Evolutionary conservation across 2,797 vertebrate genomes (phyloP), one percentile per base, ranked within the genome.

Genomic region (Chromobotia macracanthus): DNA sequence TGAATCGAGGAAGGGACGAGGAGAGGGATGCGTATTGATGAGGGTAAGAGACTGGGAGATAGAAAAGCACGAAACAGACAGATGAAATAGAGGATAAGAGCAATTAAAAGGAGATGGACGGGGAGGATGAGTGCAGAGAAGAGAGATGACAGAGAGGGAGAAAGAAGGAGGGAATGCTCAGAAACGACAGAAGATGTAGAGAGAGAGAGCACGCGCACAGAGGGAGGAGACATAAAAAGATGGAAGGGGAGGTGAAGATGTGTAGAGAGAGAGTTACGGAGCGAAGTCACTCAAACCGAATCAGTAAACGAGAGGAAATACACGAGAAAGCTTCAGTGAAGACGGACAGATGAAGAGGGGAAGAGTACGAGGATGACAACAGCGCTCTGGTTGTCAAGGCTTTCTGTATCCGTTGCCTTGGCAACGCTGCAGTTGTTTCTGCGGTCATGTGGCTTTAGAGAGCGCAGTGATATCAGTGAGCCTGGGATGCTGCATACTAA

Each of bases 391-490:
- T 91, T 90, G 91, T 91, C 89, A 87, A 89, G 89, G 87, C 88
- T 87, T 89, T 92, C 90, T 89, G 91, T 91, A 92, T 90, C 88
- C 90, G 92, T 92, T 93, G 91, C 91, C 91, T 88, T 90, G 91
- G 92, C 89, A 88, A 92, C 93, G 91, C 89, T 93, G 91, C 92
- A 93, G 91, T 92, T 92, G 92, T 93, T 92, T 89, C 91, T 90
- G 92, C 90, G 91, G 88, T 93, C 87, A 87, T 84, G 84, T 81
- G 35, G 68, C 83, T 70, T 83, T n/a, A 79, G 69, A 70, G 65
- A 87, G 66, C 28, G 77, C 50, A 67, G 74, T 44, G 63, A 5
- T 23, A 15, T 28, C 50, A 3, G 48, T n/a, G 9, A 53, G 31
- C 60, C 19, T 13, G 18, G 50, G 6, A 51, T 19, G 19, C 51